Base-by-base conservation (phyloP, 2,113 vertebrate species). In the Neogobius melanostomus region DNA sequence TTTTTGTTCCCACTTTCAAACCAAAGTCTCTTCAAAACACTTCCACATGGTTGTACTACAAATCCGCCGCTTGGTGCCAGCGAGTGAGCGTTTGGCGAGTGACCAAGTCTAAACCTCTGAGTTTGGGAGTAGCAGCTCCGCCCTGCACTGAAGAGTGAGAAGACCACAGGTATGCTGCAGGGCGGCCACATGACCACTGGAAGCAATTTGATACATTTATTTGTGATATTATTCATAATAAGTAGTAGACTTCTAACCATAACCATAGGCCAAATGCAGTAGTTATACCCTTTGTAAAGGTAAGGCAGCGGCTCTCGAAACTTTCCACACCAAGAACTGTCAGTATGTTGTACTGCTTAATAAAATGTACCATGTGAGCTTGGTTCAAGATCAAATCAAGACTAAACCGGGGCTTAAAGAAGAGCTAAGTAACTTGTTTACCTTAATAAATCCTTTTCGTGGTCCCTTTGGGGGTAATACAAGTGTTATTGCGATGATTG, bases 31-130 rank as follows among this genome's bases (percentile, higher is more conserved):
- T 84, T 64, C 66, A 66, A 44, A 61, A 84, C 85, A 82, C 78
- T 91, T 92, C 91, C 91, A 93, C 90, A 90, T 89, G 89, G 82
- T 87, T 12, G 81, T 78, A 82, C 80, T 72, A 82, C 74, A 79
- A 75, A 75, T 53, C 73, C 79, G 64, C 36, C 72, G 59, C 80
- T 59, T 4, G 12, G 48, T 80, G 89, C 89, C 90, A 91, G 81
- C 56, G 50, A 36, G 53, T 74, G 76, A 77, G 79, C 84, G 71
- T 66, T 67, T 85, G 87, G 89, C 88, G 72, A 43, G 42, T 50
- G 42, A 78, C 88, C 87, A 17, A 77, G 74, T 86, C 68, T 71
- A 88, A 36, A 88, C 88, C 82, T 84, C 84, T 59, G 67, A 69
- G 79, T 81, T 88, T 86, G 73, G 81, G 76, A 80, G 70, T 69